Evolutionary conservation across 2,113 vertebrate species (phyloP).

Genomic region (Thamnophis sirtalis): DNA sequence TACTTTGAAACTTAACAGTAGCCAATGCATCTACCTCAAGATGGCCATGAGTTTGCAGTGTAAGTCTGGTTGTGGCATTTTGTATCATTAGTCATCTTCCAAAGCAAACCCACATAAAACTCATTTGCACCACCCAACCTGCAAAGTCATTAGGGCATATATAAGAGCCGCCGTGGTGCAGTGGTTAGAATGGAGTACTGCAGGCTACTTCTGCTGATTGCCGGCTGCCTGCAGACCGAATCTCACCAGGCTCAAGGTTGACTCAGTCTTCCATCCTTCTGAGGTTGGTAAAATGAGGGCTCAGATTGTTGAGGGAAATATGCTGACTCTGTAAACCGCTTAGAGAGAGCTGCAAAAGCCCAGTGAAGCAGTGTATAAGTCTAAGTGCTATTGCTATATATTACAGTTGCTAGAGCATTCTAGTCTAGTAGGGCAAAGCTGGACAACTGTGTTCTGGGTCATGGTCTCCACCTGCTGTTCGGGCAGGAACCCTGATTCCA

Average conservation of each 20-base stretch:
- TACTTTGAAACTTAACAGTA: background rate
- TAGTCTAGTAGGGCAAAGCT: background rate
- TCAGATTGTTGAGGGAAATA: no score
- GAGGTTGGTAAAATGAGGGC: no score
- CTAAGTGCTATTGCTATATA: no score
- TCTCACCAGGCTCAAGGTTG: no score
- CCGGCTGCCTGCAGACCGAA: no score
- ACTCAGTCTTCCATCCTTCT: no score
- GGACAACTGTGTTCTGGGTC: background rate
- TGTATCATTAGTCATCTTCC: background rate
- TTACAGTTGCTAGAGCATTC: background rate
- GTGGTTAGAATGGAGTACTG: no score
- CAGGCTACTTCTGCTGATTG: no score
- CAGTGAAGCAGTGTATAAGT: no score
- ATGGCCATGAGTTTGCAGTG: background rate
- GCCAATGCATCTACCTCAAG: background rate
- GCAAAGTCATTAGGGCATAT: background rate
- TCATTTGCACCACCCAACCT: background rate
- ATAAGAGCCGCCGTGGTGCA: no score
- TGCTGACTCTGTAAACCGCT: no score
- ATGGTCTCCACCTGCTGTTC: background rate
- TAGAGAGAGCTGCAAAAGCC: no score
- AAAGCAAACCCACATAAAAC: background rate
- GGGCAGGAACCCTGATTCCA: background rate
- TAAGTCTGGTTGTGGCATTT: background rate